phyloP scores from a whole-genome alignment of 2,888 invertebrate species.

The Diadromus collaris region DNA sequence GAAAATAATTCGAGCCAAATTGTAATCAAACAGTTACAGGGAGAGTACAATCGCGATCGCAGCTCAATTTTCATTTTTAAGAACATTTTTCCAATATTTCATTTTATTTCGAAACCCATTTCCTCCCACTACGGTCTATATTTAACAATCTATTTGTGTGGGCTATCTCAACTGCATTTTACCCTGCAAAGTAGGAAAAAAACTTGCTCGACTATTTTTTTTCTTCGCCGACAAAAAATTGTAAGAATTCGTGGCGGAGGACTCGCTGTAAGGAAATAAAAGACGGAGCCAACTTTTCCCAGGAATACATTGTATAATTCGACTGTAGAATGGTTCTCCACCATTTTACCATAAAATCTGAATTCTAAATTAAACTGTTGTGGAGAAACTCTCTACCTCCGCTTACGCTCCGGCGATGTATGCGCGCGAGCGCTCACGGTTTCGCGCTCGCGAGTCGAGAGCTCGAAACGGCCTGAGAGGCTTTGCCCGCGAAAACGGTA shows the following conservation, averaged over 20 bases:
- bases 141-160: too few species aligned
- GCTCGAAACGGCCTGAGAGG: constrained; percentile 5
- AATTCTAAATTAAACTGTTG: constrained; percentile 40
- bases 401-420: background rate
- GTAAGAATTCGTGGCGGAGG: background rate
- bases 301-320: background rate
- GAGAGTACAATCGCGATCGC: too few species aligned
- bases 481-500: constrained; percentile 14
- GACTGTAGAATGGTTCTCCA: background rate
- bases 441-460: constrained; percentile 18
- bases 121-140: too few species aligned
- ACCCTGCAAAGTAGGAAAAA: background rate
- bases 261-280: constrained; percentile 14
- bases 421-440: constrained; percentile 9
- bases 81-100: too few species aligned
- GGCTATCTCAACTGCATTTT: too few species aligned
- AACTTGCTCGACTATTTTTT: background rate
- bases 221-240: background rate
- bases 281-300: background rate
- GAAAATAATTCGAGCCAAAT: too few species aligned
- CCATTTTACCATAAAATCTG: constrained; percentile 37
- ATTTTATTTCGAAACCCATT: too few species aligned
- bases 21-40: too few species aligned
- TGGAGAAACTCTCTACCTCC: background rate
- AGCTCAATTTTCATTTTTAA: too few species aligned